Evolutionary conservation across 2,113 vertebrate genomes (phyloP).

Genomic region (Rallus limicola): DNA sequence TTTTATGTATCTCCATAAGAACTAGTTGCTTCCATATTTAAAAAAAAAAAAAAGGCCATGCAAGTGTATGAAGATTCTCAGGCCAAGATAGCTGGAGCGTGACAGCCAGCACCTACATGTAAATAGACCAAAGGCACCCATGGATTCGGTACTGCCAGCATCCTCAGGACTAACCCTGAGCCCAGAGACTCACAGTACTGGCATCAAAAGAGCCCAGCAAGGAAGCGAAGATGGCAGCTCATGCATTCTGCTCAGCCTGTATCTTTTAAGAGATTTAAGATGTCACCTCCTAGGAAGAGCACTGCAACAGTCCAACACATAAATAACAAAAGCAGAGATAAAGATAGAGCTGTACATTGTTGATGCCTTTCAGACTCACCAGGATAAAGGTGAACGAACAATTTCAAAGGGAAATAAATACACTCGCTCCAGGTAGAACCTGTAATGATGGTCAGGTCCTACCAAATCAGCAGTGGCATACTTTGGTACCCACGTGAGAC

Average conservation of each 20-base stretch:
- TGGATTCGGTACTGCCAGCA: background rate
- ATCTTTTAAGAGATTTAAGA: background rate
- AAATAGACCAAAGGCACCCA: background rate
- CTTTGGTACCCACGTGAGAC: background rate
- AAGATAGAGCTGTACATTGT: fast-evolving
- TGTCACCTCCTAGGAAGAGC: background rate
- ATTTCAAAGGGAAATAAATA: conserved; percentile 5
- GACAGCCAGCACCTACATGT: background rate
- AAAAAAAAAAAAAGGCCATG: background rate
- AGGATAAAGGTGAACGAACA: background rate
- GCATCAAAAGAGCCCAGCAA: background rate
- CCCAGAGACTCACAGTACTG: background rate
- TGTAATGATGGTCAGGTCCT: background rate
- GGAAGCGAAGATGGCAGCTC: background rate
- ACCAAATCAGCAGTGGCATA: background rate
- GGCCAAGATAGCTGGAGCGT: background rate
- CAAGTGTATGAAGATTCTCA: background rate
- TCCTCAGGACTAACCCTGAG: background rate
- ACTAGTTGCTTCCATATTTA: background rate
- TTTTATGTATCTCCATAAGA: background rate
- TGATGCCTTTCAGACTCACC: background rate
- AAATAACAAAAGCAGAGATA: background rate
- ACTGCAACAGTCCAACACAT: background rate
- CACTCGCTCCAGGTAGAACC: background rate
- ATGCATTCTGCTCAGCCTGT: background rate